Evolutionary conservation across 2,888 invertebrate species (phyloP).

Genomic region (Papilio protenor): DNA sequence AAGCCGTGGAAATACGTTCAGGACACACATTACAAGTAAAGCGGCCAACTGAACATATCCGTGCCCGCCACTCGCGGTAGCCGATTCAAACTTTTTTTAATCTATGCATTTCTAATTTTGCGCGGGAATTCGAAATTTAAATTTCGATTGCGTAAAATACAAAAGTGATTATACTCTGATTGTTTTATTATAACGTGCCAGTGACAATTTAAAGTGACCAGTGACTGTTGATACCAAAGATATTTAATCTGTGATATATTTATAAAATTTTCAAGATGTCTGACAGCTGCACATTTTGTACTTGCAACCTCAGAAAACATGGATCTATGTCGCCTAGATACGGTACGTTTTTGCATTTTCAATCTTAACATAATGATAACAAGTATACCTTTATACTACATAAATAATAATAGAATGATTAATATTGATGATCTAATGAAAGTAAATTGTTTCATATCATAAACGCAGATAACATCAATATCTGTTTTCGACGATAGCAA

Average conservation of each 20-base stretch:
- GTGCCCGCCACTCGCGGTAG: slow-evolving; percentile 56
- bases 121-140: slow-evolving; percentile 26
- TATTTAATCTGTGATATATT: slow-evolving; percentile 70
- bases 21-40: slow-evolving; percentile 80
- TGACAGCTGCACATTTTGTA: slow-evolving; percentile 64
- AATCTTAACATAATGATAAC: slow-evolving; percentile 14
- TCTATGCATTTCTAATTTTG: slow-evolving; percentile 34
- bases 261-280: slow-evolving; percentile 62
- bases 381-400: neutral
- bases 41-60: slow-evolving; percentile 77
- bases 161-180: slow-evolving; percentile 22
- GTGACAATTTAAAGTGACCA: slow-evolving; percentile 55
- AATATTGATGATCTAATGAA: slow-evolving; percentile 39
- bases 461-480: neutral
- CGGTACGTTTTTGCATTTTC: slow-evolving; percentile 60
- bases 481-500: slow-evolving; percentile 43
- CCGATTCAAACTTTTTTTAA: slow-evolving; percentile 37
- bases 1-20: slow-evolving; percentile 80
- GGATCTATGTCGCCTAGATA: slow-evolving; percentile 56
- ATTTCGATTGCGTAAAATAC: neutral
- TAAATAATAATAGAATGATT: slow-evolving; percentile 4
- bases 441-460: slow-evolving; percentile 9
- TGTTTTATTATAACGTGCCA: slow-evolving; percentile 58
- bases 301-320: slow-evolving; percentile 63
- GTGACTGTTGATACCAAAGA: slow-evolving; percentile 61